Evolutionary conservation across 2,113 vertebrate genomes (phyloP), one percentile per base, ranked within the genome.

Genomic region (Scomber colias): DNA sequence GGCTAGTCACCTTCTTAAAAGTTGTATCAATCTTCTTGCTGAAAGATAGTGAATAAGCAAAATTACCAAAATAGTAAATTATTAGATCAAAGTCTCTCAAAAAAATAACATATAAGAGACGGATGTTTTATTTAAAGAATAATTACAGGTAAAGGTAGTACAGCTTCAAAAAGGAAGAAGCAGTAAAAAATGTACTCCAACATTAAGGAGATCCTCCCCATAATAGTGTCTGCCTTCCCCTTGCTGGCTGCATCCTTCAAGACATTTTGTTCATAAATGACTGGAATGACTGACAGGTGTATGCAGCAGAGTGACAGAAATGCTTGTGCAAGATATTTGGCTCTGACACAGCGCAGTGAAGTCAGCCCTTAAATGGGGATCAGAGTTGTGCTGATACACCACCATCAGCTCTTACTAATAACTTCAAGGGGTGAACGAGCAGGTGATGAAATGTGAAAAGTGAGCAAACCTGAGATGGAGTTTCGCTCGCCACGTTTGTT

Each of bases 261-360:
- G 31, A 56, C 73, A 24, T 27, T 79, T 45, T 65, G 51, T 57
- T 67, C 54, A 54, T 15, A 69, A 75, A 45, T 24, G 74, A 59
- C 54, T 24, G 51, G 16, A 12, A 9, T 73, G 87, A 90, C 4
- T 79, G 85, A 87, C 71, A 57, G 73, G 65, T 31, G 49, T 3
- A 2, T 46, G 54, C 0, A 63, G 56, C 3, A 10, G 51, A 75
- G 82, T 83, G 76, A 83, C 87, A 87, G 76, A 65, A 85, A 53
- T 77, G 85, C 79, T 72, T 62, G 55, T 48, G 73, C 44, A 27
- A 48, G 64, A 53, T 3, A 54, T 78, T 71, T 67, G 59, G 48
- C 71, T 78, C 31, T 49, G 78, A 48, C 64, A 62, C 48, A 1
- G 46, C 11, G 3, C 50, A 21, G 21, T 54, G 55, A 17, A 62